phyloP scores from a whole-genome alignment of 2,113 vertebrate species.

The Macrotus californicus region DNA sequence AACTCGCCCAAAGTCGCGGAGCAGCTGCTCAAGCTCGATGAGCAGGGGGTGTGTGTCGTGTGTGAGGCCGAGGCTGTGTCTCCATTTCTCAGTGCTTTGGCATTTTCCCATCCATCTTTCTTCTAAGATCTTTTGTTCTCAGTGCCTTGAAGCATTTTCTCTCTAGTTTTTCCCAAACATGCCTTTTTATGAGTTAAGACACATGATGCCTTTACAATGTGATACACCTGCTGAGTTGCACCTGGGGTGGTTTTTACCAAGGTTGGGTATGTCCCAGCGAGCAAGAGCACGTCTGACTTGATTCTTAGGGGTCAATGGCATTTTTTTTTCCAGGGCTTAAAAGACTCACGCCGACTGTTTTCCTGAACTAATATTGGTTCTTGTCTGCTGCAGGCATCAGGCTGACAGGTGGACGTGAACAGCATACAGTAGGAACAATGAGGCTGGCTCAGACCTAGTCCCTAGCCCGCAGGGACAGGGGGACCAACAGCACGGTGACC shows the following conservation, averaged over 20 bases:
- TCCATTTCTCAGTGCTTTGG: neutral
- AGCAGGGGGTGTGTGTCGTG: constrained; percentile 90
- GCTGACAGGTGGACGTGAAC: neutral
- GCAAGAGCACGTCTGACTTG: neutral
- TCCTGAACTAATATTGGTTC: neutral
- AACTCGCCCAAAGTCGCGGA: constrained; percentile 92
- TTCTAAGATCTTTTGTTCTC: neutral
- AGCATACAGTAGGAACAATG: neutral
- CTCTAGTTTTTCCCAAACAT: neutral
- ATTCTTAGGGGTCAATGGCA: neutral
- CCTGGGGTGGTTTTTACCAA: neutral
- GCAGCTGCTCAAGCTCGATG: constrained; percentile 95
- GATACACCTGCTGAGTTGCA: neutral
- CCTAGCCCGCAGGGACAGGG: neutral
- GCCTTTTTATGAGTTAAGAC: neutral
- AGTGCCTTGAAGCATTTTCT: neutral
- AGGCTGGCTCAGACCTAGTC: neutral
- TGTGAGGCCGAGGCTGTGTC: fast-evolving
- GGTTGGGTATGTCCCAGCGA: neutral
- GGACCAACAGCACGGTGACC: neutral
- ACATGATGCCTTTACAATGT: neutral
- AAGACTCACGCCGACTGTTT: neutral
- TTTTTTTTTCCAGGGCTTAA: neutral
- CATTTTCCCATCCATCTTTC: neutral
- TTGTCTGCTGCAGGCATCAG: neutral